A percentile compares a stretch with the other conserved stretches of the same genome.
Conservation (phyloP, 2,888 invertebrate species). For the Thera britannica region DNA sequence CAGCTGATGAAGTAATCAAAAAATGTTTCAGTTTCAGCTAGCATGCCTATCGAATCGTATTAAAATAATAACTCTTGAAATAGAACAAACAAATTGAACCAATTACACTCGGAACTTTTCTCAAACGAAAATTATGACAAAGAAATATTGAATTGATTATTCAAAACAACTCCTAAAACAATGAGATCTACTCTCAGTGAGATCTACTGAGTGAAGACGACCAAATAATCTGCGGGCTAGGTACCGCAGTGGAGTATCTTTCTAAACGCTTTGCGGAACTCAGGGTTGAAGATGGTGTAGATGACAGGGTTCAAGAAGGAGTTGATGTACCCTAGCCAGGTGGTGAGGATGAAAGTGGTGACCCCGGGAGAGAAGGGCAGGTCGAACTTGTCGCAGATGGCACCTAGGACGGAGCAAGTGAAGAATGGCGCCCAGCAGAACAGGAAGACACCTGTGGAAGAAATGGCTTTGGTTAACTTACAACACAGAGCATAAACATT, state of each 20-base stretch:
- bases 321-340: conserved; percentile 99
- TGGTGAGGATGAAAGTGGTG: conserved; percentile 96
- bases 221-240: conserved; percentile 78
- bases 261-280: conserved; percentile 99
- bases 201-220: conserved; percentile 73
- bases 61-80: too few species aligned
- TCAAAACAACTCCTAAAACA: conserved; percentile 4
- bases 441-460: conserved; percentile 95
- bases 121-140: not conserved
- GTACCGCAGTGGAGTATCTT: conserved; percentile 92
- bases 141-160: conserved; percentile 1
- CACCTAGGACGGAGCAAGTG: conserved; percentile 98
- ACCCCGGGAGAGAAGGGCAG: conserved; percentile 93
- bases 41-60: too few species aligned
- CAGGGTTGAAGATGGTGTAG: conserved; percentile 98
- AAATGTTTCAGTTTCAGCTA: too few species aligned
- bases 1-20: too few species aligned
- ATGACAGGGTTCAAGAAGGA: conserved; percentile 97
- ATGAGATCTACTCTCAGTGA: conserved; percentile 27
- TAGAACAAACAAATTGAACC: not conserved
- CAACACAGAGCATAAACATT: not conserved
- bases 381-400: conserved; percentile 95
- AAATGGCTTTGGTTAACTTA: not conserved
- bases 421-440: conserved; percentile 99
- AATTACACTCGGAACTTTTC: not conserved